phyloP scores from a whole-genome alignment of 2,888 invertebrate species.

The Drosophila subquinaria region DNA sequence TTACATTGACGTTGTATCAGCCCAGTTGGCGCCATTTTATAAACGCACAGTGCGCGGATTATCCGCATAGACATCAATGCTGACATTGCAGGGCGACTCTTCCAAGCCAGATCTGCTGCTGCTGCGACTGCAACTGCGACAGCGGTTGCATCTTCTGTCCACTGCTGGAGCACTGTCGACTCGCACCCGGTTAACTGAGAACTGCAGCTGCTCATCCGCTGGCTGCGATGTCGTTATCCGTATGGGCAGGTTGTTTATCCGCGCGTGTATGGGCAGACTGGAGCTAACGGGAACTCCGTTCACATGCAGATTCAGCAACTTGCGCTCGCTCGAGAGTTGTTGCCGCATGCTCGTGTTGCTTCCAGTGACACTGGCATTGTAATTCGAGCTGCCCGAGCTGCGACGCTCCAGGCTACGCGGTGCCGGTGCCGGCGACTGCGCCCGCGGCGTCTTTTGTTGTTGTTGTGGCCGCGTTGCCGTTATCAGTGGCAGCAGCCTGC shows the following conservation, averaged over 20 bases:
- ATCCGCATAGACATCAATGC: conserved; percentile 78
- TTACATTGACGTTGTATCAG: conserved; percentile 30
- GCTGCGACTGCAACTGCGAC: conserved; percentile 4
- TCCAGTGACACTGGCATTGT: conserved; percentile 30
- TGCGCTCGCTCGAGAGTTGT: conserved; percentile 40
- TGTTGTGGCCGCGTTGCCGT: not conserved
- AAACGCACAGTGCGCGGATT: conserved; percentile 52
- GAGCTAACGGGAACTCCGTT: conserved; percentile 36
- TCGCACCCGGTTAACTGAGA: conserved; percentile 51
- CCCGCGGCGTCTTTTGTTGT: not conserved
- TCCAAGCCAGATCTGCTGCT: conserved; percentile 1
- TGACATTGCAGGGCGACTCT: conserved; percentile 65
- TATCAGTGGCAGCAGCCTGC: conserved; percentile 13
- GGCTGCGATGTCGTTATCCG: conserved; percentile 58
- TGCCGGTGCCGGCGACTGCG: not conserved
- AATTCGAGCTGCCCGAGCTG: conserved; percentile 48
- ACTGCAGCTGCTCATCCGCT: conserved; percentile 33
- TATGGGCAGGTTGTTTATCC: conserved; percentile 65
- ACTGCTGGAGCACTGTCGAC: not conserved
- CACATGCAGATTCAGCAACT: conserved; percentile 47
- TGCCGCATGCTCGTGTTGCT: conserved; percentile 18
- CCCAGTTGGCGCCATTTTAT: conserved; percentile 17
- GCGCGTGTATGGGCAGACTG: conserved; percentile 48
- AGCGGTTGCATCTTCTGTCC: not conserved
- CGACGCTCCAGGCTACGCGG: conserved; percentile 15